These are phyloP conservation scores for Ianthella basta DNA, from an alignment of 37 sponge, comb jelly and placozoan species.

Conservation along the genomic window DNA sequence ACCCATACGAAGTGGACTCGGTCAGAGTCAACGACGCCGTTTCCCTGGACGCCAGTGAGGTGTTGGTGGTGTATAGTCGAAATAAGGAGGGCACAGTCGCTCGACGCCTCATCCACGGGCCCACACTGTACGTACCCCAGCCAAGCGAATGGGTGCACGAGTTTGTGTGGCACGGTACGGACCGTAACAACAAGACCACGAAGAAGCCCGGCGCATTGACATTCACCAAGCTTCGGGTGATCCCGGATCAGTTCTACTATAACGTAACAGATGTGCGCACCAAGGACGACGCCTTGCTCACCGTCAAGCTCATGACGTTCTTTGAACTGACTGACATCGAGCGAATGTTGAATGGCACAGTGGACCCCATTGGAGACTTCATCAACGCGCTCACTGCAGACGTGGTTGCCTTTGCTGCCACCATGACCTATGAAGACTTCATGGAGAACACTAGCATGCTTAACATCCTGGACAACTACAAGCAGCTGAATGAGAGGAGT, in stretches of 20 bases:
- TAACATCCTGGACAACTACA: constrained; percentile 71
- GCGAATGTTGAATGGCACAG: constrained; percentile 80
- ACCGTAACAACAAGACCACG: constrained; percentile 81
- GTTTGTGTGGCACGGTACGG: constrained; percentile 93
- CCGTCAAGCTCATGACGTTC: constrained; percentile 89
- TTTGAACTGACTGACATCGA: constrained; percentile 85
- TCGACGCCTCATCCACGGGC: constrained; percentile 76
- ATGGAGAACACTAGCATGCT: constrained; percentile 76
- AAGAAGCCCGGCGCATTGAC: constrained; percentile 71
- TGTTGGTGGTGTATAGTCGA: constrained; percentile 83
- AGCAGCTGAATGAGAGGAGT: constrained; percentile 64
- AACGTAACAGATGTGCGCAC: constrained; percentile 85
- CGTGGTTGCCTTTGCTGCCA: constrained; percentile 83
- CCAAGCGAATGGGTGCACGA: constrained; percentile 90
- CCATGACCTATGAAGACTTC: constrained; percentile 90
- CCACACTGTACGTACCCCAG: constrained; percentile 78
- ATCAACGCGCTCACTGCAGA: constrained; percentile 88
- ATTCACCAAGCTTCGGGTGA: constrained; percentile 86
- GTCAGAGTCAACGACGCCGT: constrained; percentile 49
- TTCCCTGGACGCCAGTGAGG: constrained; percentile 88
- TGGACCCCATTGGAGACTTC: constrained; percentile 90
- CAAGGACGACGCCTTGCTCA: constrained; percentile 89
- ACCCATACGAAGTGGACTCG: constrained; percentile 54
- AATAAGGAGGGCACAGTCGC: constrained; percentile 58
- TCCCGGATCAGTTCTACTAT: constrained; percentile 95